Conservation (phyloP, 92 coral and sea anemone genomes). For the Virgularia gustaviana region DNA sequence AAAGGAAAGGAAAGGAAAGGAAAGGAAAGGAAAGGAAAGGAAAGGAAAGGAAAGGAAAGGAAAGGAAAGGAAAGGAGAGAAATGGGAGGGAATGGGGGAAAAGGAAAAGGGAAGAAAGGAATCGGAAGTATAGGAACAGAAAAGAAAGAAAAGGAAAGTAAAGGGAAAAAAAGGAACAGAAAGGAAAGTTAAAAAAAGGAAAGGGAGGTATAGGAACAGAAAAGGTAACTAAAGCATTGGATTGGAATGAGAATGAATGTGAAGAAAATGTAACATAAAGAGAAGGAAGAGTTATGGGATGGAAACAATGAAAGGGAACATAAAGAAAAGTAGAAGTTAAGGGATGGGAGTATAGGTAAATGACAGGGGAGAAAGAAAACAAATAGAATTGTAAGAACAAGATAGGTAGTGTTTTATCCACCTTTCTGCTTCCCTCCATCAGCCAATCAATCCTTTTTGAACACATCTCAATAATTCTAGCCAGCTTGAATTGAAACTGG, state of each 20-base stretch:
- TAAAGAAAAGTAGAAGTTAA: not conserved
- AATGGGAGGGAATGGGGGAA: not conserved
- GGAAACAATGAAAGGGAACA: not conserved
- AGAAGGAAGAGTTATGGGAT: not conserved
- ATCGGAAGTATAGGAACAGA: not conserved
- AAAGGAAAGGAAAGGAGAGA: not conserved
- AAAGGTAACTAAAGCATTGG: not conserved
- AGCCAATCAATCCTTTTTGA: constrained; percentile 94
- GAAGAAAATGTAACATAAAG: not conserved
- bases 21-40: not conserved
- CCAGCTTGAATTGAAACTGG: constrained; percentile 26
- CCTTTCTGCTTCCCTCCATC: constrained; percentile 80
- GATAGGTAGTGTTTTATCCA: constrained; percentile 15
- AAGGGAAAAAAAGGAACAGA: not conserved
- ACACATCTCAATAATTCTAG: constrained; percentile 70
- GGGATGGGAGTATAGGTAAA: not conserved
- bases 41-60: not conserved
- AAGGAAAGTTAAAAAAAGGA: not conserved
- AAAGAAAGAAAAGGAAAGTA: not conserved
- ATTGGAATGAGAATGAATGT: not conserved
- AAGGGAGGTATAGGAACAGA: not conserved
- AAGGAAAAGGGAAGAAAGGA: not conserved
- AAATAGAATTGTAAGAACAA: not conserved
- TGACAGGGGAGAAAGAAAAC: not conserved
- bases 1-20: not conserved